Evolutionary conservation across 2,888 invertebrate species (phyloP).

Genomic region (Loripinus fragilis): DNA sequence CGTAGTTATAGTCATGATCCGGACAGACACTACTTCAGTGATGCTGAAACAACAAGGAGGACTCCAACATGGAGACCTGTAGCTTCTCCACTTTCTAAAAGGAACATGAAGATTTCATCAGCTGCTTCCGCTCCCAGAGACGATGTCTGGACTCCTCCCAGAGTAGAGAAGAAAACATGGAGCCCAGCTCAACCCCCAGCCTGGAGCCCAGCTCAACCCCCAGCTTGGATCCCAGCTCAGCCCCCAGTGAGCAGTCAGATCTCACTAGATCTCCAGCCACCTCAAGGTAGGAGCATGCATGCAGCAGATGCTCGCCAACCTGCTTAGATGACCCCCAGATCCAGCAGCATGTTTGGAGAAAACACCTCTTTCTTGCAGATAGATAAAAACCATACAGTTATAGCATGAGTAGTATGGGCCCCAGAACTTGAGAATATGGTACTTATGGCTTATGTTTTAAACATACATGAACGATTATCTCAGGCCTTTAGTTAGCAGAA

Average conservation of each 20-base stretch:
- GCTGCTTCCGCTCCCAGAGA: neutral
- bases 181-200: constrained; percentile 5
- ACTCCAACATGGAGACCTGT: constrained; percentile 48
- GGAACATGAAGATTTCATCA: constrained; percentile 22
- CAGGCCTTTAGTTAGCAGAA: no score
- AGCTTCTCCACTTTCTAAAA: constrained; percentile 32
- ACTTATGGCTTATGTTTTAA: no score
- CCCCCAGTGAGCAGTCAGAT: neutral
- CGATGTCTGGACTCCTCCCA: constrained; percentile 42
- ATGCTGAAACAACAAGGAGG: constrained; percentile 52
- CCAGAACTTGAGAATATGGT: no score
- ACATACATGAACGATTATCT: no score
- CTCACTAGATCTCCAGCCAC: neutral
- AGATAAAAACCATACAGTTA: neutral
- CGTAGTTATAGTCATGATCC: constrained; percentile 40
- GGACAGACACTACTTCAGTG: constrained; percentile 47
- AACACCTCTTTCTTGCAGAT: neutral
- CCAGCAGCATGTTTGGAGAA: neutral
- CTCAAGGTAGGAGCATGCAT: constrained; percentile 15
- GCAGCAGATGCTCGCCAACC: neutral
- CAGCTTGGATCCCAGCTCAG: constrained; percentile 1
- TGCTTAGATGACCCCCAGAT: neutral
- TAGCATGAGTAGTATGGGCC: neutral
- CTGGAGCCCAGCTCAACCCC: neutral
- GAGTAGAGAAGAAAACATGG: constrained; percentile 21